These are phyloP conservation scores for Megalops cyprinoides DNA, from an alignment of 2,797 vertebrate genomes.

Conservation along the genomic window DNA sequence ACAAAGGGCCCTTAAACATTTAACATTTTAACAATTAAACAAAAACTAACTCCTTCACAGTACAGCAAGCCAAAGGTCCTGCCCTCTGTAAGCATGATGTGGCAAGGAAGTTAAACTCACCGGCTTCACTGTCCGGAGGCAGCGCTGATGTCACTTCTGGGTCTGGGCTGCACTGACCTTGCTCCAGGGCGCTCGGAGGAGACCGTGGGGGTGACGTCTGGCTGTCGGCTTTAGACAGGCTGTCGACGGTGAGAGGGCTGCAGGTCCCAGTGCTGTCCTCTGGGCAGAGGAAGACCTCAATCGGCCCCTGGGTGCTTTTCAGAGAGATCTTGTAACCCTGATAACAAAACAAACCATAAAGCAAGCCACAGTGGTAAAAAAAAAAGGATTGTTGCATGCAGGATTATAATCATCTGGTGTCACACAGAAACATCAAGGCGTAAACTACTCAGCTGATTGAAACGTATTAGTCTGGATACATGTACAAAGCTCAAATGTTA, in stretches of 20 bases:
- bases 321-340: conserved; percentile 88
- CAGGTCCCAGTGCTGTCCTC: conserved; percentile 85
- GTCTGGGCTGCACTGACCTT: conserved; percentile 33
- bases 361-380: too few relatives aligned
- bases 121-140: conserved; percentile 76
- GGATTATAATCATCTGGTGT: neutral
- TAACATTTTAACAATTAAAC: too few relatives aligned
- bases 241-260: conserved; percentile 82
- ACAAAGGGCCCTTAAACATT: too few relatives aligned
- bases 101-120: too few relatives aligned
- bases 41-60: too few relatives aligned
- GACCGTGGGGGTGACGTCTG: conserved; percentile 46
- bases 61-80: too few relatives aligned
- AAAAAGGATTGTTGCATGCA: too few relatives aligned
- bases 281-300: conserved; percentile 95
- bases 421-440: too few relatives aligned
- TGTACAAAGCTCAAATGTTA: too few relatives aligned
- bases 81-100: too few relatives aligned
- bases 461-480: too few relatives aligned
- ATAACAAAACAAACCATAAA: neutral
- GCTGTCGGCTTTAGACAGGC: conserved; percentile 72
- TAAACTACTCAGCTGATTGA: too few relatives aligned
- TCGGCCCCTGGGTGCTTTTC: conserved; percentile 87
- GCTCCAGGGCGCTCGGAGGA: conserved; percentile 43
- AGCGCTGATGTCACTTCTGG: conserved; percentile 72